Evolutionary conservation across 2,797 vertebrate genomes (phyloP).

Genomic region (Thripadectes ignobilis): DNA sequence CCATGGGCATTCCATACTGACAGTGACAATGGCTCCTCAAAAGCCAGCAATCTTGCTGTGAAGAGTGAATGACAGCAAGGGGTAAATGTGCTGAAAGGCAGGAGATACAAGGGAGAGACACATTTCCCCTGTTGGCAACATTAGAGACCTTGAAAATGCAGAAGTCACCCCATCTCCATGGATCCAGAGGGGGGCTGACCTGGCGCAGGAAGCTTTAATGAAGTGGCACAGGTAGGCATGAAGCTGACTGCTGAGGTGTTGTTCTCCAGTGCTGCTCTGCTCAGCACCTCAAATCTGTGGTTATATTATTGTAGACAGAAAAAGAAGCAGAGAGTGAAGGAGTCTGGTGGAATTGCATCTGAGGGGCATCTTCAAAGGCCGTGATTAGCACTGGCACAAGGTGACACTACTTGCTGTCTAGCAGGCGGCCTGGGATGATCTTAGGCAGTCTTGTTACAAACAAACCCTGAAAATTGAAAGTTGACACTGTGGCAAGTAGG

Average conservation of each 20-base stretch:
- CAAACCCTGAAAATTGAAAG: not conserved
- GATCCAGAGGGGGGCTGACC: not conserved
- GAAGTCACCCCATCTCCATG: not conserved
- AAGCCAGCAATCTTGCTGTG: not conserved
- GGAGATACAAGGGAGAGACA: not conserved
- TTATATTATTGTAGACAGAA: not conserved
- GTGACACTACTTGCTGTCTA: not conserved
- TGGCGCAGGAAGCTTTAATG: not conserved
- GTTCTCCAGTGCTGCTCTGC: not conserved
- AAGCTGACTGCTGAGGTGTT: not conserved
- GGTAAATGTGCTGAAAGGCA: not conserved
- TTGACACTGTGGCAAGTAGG: not conserved
- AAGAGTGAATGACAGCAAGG: not conserved
- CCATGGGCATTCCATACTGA: not conserved
- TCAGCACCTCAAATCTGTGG: not conserved
- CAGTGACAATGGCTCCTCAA: not conserved
- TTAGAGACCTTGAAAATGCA: not conserved
- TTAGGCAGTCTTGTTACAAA: not conserved
- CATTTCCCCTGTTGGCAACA: not conserved
- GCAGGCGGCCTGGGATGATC: not conserved
- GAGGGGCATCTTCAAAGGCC: not conserved
- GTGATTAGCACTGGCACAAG: not conserved
- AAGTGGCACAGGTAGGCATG: accelerated
- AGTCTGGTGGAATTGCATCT: not conserved
- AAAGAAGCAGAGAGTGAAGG: not conserved